phyloP scores from a whole-genome alignment of 1,140 invertebrate species.

The Pseudomyrmex dendroicus region DNA sequence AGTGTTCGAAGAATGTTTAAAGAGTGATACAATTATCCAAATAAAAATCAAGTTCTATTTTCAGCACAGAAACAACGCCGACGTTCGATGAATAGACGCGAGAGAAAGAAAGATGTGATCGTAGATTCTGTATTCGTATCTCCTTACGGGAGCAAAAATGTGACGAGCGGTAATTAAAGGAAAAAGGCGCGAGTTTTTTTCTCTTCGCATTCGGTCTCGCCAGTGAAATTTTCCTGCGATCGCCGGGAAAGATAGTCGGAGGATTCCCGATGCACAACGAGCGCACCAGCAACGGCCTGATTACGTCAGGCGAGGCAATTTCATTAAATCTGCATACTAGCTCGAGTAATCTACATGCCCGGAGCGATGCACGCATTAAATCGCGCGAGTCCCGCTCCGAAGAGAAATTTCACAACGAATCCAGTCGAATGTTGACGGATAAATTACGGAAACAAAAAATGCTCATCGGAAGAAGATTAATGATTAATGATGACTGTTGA shows the following conservation, averaged over 20 bases:
- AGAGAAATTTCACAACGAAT: conserved; percentile 57
- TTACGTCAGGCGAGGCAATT: conserved; percentile 64
- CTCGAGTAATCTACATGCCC: conserved; percentile 31
- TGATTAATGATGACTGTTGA: conserved; percentile 11
- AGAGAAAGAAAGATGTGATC: neutral
- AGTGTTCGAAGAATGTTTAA: neutral
- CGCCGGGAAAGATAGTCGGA: conserved; percentile 41
- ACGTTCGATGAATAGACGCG: neutral
- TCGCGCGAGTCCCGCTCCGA: neutral
- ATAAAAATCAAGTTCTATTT: neutral
- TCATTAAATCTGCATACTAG: conserved; percentile 63
- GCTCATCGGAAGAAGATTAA: conserved; percentile 9
- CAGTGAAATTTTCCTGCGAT: conserved; percentile 56
- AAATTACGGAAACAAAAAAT: conserved; percentile 22
- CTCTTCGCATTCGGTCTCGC: neutral
- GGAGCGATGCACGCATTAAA: conserved; percentile 16
- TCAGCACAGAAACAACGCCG: neutral
- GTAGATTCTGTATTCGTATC: neutral
- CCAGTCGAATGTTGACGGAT: conserved; percentile 41
- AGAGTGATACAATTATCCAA: neutral
- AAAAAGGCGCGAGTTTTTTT: neutral
- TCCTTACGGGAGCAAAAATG: conserved; percentile 5
- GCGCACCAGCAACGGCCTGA: conserved; percentile 39
- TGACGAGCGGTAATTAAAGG: conserved; percentile 8
- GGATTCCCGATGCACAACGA: conserved; percentile 20